Conservation (phyloP, 1,140 invertebrate genomes). For the Brachionus koreanus region DNA sequence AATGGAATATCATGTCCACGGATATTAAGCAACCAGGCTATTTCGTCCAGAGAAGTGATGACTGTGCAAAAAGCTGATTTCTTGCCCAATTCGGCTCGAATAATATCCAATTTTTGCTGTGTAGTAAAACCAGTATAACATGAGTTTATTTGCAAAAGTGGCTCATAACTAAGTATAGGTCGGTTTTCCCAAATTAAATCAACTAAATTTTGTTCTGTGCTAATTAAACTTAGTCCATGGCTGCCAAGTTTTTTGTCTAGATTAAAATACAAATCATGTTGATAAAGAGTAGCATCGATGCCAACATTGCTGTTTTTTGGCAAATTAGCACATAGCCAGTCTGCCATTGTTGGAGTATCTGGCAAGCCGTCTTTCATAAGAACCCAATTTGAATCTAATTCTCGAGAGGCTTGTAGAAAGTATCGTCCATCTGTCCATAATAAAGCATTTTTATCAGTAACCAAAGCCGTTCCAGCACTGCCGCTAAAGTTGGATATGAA, state of each 20-base stretch:
- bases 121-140: slow-evolving; percentile 69
- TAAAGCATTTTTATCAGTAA: slow-evolving; percentile 73
- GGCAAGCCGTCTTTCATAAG: slow-evolving; percentile 69
- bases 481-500: slow-evolving; percentile 44
- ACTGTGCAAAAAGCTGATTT: slow-evolving; percentile 53
- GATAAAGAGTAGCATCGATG: slow-evolving; percentile 47
- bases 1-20: slow-evolving; percentile 87
- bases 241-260: slow-evolving; percentile 72
- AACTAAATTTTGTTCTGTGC: slow-evolving; percentile 31
- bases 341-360: neutral
- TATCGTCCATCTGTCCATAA: slow-evolving; percentile 96
- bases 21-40: slow-evolving; percentile 88
- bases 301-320: neutral
- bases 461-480: slow-evolving; percentile 69
- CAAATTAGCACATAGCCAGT: slow-evolving; percentile 41
- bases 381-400: slow-evolving; percentile 58
- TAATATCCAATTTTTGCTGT: slow-evolving; percentile 59
- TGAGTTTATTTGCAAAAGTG: slow-evolving; percentile 57
- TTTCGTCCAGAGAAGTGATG: slow-evolving; percentile 67
- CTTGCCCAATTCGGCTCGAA: slow-evolving; percentile 46
- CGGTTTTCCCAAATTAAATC: slow-evolving; percentile 60
- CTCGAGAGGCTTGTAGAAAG: slow-evolving; percentile 68
- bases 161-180: slow-evolving; percentile 53
- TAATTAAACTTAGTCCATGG: slow-evolving; percentile 58
- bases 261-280: slow-evolving; percentile 68